Percentiles rank a stretch among this genome's conserved stretches.
Evolutionary conservation across 2,797 vertebrate species (phyloP).

Genomic region (Urophycis tenuis): DNA sequence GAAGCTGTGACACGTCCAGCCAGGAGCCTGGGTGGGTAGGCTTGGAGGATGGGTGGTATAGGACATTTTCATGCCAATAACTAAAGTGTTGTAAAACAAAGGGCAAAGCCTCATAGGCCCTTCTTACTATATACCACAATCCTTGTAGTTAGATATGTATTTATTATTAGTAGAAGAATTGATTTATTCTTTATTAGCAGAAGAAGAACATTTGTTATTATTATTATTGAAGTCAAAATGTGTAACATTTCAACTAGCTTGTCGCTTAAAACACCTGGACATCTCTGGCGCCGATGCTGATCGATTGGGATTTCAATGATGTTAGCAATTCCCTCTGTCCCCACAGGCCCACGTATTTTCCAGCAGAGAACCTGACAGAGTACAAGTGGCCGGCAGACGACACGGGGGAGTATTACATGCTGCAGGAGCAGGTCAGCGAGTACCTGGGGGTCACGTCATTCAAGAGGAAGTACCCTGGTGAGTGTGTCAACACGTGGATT

Average conservation of each 20-base stretch:
- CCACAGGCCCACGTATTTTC: constrained; percentile 88
- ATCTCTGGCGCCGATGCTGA: too few species aligned
- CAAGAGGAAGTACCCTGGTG: constrained; percentile 98
- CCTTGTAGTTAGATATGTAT: background rate
- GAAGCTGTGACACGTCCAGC: constrained; percentile 89
- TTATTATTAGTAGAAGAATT: background rate
- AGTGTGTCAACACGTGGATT: constrained; percentile 21
- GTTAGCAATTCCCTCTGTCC: background rate
- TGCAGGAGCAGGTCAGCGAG: constrained; percentile 99
- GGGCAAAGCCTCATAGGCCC: background rate
- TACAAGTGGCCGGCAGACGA: constrained; percentile 99
- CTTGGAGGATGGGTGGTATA: background rate
- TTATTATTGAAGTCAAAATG: too few species aligned
- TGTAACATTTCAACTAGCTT: too few species aligned
- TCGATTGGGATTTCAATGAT: too few species aligned
- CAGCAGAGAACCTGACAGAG: constrained; percentile 94
- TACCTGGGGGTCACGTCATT: constrained; percentile 97
- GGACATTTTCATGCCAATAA: background rate
- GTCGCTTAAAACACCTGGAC: too few species aligned
- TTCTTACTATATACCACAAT: background rate
- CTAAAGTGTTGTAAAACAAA: background rate
- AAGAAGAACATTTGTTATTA: background rate
- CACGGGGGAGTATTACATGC: constrained; percentile 96
- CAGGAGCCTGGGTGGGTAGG: constrained; percentile 82
- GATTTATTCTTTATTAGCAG: background rate